Evolutionary conservation across 1,140 invertebrate species (phyloP).

Genomic region (Formica exsecta): DNA sequence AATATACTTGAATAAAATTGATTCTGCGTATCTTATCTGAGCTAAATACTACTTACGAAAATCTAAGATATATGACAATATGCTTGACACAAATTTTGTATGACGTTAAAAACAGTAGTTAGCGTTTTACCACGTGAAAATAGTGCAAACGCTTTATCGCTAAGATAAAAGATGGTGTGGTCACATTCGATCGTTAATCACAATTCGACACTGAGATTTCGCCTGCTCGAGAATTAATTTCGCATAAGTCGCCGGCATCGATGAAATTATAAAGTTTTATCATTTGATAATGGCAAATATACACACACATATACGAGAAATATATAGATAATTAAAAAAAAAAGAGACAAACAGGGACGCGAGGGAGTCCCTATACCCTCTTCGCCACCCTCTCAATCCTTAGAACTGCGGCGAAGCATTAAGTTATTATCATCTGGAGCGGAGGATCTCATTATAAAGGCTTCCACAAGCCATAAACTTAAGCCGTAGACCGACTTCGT

Average conservation of each 20-base stretch:
- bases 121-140: background rate
- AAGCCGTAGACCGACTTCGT: constrained; percentile 71
- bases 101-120: background rate
- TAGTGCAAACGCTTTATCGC: constrained; percentile 15
- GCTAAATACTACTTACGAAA: background rate
- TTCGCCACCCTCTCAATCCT: constrained; percentile 65
- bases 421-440: constrained; percentile 74
- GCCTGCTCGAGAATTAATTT: constrained; percentile 35
- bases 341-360: background rate
- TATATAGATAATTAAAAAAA: background rate
- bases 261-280: constrained; percentile 29
- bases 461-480: constrained; percentile 81
- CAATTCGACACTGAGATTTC: background rate
- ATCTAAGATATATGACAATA: background rate
- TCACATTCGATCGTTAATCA: background rate
- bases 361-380: background rate
- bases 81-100: background rate
- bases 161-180: background rate
- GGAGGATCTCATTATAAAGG: constrained; percentile 60
- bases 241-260: background rate
- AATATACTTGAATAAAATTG: constrained; percentile 4
- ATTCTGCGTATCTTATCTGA: background rate
- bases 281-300: background rate
- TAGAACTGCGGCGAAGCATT: constrained; percentile 75
- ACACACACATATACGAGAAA: background rate